A percentile compares a stretch with the other conserved stretches of the same genome.
Evolutionary conservation across 2,888 invertebrate species (phyloP).

Genomic region (Melipona beecheii): DNA sequence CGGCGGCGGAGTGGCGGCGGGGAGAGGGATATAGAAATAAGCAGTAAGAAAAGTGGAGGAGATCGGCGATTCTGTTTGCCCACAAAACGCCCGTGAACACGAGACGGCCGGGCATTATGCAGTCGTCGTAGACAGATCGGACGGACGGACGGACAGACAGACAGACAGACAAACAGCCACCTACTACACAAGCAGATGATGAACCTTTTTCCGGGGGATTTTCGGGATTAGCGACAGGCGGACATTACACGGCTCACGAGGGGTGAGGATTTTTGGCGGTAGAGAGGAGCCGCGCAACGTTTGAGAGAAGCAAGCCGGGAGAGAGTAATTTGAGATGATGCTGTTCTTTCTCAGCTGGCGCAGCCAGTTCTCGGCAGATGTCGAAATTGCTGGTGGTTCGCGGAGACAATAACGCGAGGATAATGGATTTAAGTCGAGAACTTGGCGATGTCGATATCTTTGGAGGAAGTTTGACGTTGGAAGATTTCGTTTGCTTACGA

Average conservation of each 20-base stretch:
- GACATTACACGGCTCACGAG: conserved; percentile 38
- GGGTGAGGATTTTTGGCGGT: conserved; percentile 1
- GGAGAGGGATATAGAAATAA: conserved; percentile 34
- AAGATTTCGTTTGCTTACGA: too few relatives aligned
- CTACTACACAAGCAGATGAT: conserved; percentile 75
- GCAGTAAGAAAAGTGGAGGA: conserved; percentile 53
- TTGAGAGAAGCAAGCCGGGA: conserved; percentile 53
- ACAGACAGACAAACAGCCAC: conserved; percentile 62
- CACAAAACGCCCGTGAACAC: conserved; percentile 72
- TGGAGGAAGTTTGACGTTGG: not conserved
- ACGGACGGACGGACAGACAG: conserved; percentile 51
- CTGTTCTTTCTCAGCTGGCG: conserved; percentile 77
- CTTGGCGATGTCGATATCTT: not conserved
- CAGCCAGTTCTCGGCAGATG: conserved; percentile 73
- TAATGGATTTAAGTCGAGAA: conserved; percentile 77
- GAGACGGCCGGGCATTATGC: conserved; percentile 60
- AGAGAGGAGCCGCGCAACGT: conserved; percentile 35
- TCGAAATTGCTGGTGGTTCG: conserved; percentile 68
- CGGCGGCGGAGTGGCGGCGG: conserved; percentile 17
- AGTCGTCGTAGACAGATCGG: conserved; percentile 59
- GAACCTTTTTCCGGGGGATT: conserved; percentile 67
- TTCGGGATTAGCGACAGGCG: conserved; percentile 66
- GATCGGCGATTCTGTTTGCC: conserved; percentile 73
- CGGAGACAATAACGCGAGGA: conserved; percentile 76
- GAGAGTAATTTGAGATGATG: conserved; percentile 79